Evolutionary conservation across 2,113 vertebrate genomes (phyloP).

Genomic region (Hemibagrus wyckioides): DNA sequence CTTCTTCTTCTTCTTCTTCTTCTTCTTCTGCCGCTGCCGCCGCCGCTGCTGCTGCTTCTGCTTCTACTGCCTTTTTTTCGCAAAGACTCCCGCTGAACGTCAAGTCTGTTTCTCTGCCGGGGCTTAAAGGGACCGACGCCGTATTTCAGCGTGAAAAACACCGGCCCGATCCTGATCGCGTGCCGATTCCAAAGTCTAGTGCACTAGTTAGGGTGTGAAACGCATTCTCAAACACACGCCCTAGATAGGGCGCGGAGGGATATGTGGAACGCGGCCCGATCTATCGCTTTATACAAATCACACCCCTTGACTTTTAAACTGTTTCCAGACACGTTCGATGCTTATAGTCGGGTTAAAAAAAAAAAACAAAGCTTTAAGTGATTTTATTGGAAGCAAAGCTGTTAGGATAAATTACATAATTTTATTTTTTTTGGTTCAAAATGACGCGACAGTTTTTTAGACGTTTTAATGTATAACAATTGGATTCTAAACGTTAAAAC

Average conservation of each 20-base stretch:
- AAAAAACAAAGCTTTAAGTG: too few species aligned
- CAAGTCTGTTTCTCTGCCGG: slow-evolving; percentile 1
- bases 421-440: not conserved
- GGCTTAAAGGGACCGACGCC: slow-evolving; percentile 26
- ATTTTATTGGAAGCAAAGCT: not conserved
- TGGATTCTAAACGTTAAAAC: not conserved
- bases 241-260: not conserved
- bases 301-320: not conserved
- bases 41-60: not conserved
- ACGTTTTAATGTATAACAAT: not conserved
- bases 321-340: slow-evolving; percentile 9
- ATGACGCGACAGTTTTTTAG: not conserved
- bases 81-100: slow-evolving; percentile 28
- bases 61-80: not conserved
- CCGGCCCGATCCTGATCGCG: not conserved
- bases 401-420: too few species aligned
- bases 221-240: not conserved
- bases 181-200: accelerated
- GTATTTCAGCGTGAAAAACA: not conserved
- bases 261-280: not conserved
- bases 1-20: too few species aligned
- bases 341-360: too few species aligned
- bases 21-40: not conserved
- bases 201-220: not conserved
- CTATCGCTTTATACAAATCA: not conserved